Percentiles rank a stretch among this genome's conserved stretches.
Evolutionary conservation across 1,140 invertebrate genomes (phyloP).

Genomic region (Melanaphis sacchari): DNA sequence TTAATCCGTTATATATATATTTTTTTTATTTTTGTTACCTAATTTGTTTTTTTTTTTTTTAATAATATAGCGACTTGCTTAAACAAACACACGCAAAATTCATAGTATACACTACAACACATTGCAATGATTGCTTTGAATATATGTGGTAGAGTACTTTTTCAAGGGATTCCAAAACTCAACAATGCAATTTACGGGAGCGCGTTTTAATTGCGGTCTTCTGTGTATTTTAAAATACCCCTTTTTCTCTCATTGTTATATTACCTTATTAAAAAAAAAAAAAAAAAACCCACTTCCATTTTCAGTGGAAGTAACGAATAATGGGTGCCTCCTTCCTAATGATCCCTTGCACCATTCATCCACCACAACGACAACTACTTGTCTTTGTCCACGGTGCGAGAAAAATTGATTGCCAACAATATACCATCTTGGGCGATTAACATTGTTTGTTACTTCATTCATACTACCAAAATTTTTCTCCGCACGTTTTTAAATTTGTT

Average conservation of each 20-base stretch:
- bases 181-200: slow-evolving; percentile 41
- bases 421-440: background rate
- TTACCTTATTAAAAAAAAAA: slow-evolving; percentile 29
- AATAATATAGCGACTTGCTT: background rate
- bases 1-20: background rate
- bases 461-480: background rate
- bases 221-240: slow-evolving; percentile 22
- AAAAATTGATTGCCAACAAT: slow-evolving; percentile 34
- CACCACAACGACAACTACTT: background rate
- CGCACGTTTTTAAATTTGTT: background rate
- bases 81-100: background rate
- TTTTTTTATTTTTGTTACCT: background rate
- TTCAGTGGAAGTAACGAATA: background rate
- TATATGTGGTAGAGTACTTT: background rate
- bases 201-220: slow-evolving; percentile 31
- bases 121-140: background rate
- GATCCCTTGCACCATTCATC: background rate
- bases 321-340: background rate
- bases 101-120: background rate
- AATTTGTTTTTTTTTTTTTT: background rate
- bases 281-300: background rate
- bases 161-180: background rate
- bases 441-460: background rate
- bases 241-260: slow-evolving; percentile 20
- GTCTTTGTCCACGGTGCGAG: slow-evolving; percentile 20